These are phyloP conservation scores for Procambarus virginalis DNA, from an alignment of 1,140 invertebrate genomes.

Conservation along the genomic window DNA sequence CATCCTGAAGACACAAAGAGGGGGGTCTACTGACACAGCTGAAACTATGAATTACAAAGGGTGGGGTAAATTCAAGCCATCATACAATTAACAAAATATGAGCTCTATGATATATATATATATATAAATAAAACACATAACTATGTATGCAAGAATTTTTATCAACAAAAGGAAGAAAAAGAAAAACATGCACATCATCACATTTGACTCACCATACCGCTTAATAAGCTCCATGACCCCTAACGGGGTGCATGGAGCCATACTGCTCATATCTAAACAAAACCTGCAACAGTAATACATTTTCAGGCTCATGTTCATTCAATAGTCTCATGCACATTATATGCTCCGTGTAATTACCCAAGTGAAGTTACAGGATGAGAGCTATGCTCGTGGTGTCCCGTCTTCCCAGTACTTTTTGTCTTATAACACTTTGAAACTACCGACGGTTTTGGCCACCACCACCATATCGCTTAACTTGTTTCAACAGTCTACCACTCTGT, in stretches of 20 bases:
- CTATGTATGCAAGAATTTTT: neutral
- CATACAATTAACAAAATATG: neutral
- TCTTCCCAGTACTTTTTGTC: too few species aligned
- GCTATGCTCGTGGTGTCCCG: too few species aligned
- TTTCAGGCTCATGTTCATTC: neutral
- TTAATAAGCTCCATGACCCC: conserved; percentile 87
- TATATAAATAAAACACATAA: neutral
- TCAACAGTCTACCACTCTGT: too few species aligned
- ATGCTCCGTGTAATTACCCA: too few species aligned
- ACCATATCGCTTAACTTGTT: too few species aligned
- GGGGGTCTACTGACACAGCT: neutral
- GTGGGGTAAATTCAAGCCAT: neutral
- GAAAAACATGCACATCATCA: conserved; percentile 3
- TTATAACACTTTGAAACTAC: too few species aligned
- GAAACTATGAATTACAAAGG: neutral
- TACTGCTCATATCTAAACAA: conserved; percentile 79
- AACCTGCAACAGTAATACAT: conserved; percentile 53
- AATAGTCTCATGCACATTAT: neutral
- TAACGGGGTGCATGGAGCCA: conserved; percentile 89
- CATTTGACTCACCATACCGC: conserved; percentile 73
- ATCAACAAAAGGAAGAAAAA: neutral
- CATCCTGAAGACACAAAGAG: too few species aligned
- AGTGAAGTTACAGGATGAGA: too few species aligned
- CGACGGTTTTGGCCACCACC: too few species aligned
- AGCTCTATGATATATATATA: neutral